Conservation (phyloP, 2,797 vertebrate genomes). For the Urophycis tenuis region DNA sequence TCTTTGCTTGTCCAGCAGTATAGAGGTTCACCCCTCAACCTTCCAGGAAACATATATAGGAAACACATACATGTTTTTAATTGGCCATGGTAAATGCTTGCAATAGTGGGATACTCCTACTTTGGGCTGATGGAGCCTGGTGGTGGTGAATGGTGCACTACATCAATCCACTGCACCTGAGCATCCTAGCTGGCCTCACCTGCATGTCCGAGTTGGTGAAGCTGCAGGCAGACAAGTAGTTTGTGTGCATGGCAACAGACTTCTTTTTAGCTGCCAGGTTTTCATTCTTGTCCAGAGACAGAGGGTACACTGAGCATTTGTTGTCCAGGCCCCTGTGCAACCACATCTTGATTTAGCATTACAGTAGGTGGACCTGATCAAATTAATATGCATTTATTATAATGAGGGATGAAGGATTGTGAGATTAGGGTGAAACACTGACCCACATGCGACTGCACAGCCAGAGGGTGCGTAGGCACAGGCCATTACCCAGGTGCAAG, state of each 20-base stretch:
- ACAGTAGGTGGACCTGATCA: neutral
- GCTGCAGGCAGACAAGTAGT: constrained; percentile 97
- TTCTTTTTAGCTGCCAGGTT: constrained; percentile 99
- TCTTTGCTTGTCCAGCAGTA: neutral
- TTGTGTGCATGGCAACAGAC: constrained; percentile 98
- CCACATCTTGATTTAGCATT: constrained; percentile 3
- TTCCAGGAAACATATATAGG: neutral
- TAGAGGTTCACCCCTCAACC: neutral
- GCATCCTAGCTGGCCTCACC: constrained; percentile 64
- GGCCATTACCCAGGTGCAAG: constrained; percentile 99
- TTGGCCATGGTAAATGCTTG: neutral
- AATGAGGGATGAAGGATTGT: neutral
- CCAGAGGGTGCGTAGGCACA: constrained; percentile 95
- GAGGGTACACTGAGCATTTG: constrained; percentile 96
- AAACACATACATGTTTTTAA: neutral
- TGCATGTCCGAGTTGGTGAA: constrained; percentile 99
- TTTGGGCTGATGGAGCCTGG: neutral
- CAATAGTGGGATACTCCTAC: neutral
- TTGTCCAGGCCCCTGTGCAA: constrained; percentile 88
- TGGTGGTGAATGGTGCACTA: neutral
- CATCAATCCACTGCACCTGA: neutral
- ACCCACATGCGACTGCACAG: constrained; percentile 97
- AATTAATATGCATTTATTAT: neutral
- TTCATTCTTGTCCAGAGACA: constrained; percentile 98
- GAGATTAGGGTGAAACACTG: constrained; percentile 54